These are phyloP conservation scores for Pectinophora gossypiella DNA, from an alignment of 1,140 invertebrate genomes.

Conservation along the genomic window DNA sequence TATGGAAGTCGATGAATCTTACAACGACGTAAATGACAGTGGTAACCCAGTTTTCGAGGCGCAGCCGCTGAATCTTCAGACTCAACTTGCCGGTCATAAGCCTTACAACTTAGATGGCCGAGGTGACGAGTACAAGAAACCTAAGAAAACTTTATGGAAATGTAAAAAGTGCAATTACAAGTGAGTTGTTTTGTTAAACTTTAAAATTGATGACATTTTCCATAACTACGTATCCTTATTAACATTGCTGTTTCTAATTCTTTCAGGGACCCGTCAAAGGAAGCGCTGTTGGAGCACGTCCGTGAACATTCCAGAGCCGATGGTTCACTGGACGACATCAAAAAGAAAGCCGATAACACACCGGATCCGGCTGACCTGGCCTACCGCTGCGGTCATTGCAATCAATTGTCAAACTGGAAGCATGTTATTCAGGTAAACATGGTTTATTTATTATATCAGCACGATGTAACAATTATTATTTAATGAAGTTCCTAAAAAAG, in stretches of 20 bases:
- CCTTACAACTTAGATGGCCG: constrained; percentile 17
- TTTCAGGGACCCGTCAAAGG: constrained; percentile 66
- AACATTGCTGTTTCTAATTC: not conserved
- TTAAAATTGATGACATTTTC: too few species aligned
- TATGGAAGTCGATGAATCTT: constrained; percentile 48
- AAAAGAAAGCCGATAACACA: constrained; percentile 45
- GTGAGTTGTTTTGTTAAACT: constrained; percentile 61
- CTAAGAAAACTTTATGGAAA: constrained; percentile 77
- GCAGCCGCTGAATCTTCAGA: constrained; percentile 69
- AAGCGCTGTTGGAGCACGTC: constrained; percentile 68
- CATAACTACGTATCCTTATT: too few species aligned
- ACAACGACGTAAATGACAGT: constrained; percentile 41
- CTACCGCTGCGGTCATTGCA: constrained; percentile 84
- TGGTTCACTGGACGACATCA: too few species aligned
- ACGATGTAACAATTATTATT: too few species aligned
- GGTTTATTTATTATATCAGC: too few species aligned
- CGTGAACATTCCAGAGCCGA: constrained; percentile 57
- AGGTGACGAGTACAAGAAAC: constrained; percentile 54
- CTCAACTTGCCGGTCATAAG: constrained; percentile 43
- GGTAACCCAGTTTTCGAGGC: constrained; percentile 40
- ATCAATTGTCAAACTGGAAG: constrained; percentile 87
- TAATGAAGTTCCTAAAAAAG: too few species aligned
- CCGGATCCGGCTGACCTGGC: constrained; percentile 69
- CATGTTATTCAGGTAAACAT: constrained; percentile 89
- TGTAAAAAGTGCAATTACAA: constrained; percentile 91